Base-by-base conservation (phyloP, 2,113 vertebrate genomes). In the Pituophis catenifer region DNA sequence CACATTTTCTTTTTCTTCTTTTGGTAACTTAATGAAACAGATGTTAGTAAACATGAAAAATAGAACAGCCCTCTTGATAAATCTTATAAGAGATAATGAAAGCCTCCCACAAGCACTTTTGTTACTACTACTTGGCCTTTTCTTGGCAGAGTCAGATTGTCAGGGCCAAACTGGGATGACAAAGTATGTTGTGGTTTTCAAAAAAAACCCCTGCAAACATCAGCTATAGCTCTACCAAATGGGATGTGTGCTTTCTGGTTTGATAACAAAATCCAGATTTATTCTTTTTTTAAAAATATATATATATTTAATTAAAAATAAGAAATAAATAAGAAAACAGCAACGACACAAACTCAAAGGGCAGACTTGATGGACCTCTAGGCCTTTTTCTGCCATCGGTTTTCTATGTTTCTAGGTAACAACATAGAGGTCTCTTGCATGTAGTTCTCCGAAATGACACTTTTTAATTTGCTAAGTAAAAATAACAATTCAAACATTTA, bases 181-280 rank as follows among this genome's bases (percentile, higher is more conserved):
- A 95, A 93, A 92, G 38, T 93, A 55, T 92, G 38, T 26, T 90
- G 89, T 92, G 91, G 91, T 90, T 95, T 86, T 0, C 0, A 94
- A 93, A 96, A 96, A 90, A 94, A 94, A 62, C 90, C 44, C 44
- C 90, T 94, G 93, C 92, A 94, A 92, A 94, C 38, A 88, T 90
- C 95, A 96, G 91, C 95, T 96, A 94, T 89, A 95, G 92, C 15
- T 88, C 90, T 89, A 5, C 95, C 92, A 93, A 90, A 93, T 91
- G 81, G 94, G 57, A 91, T 95, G 33, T 81, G 52, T 53, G 29
- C 29, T 88, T 88, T 88, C 53, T n/a, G 52, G 95, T 95, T 91
- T 94, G 10, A 91, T 92, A 97, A 96, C 52, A 57, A 93, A 95
- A 96, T 94, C 95, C 95, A 29, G 85, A 90, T 65, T 93, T 93